Conservation (phyloP, 2,888 invertebrate genomes). For the Meliscaeva auricollis region DNA sequence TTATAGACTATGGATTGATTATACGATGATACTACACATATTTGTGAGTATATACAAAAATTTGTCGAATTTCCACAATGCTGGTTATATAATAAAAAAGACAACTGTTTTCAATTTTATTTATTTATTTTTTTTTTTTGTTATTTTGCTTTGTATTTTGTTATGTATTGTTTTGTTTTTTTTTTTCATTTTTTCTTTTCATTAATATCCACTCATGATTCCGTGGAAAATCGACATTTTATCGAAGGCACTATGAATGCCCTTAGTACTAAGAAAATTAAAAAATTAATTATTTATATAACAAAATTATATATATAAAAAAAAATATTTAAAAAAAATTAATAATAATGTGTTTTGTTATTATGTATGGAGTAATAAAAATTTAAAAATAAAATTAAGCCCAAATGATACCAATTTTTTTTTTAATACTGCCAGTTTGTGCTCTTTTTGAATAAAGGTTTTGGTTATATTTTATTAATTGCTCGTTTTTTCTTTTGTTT, state of each 20-base stretch:
- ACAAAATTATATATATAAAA: background rate
- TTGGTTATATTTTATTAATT: background rate
- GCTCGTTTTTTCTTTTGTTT: background rate
- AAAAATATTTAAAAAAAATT: background rate
- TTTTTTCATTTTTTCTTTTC: background rate
- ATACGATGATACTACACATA: conserved; percentile 42
- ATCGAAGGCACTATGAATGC: conserved; percentile 72
- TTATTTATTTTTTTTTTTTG: background rate
- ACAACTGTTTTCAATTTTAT: background rate
- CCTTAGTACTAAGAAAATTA: conserved; percentile 59
- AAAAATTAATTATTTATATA: conserved; percentile 36
- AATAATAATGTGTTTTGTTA: background rate
- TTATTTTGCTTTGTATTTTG: background rate
- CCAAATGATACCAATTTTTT: background rate
- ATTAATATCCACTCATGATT: conserved; percentile 23
- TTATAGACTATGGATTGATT: conserved; percentile 63
- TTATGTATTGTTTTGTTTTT: background rate
- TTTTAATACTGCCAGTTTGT: background rate
- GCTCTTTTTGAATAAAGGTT: background rate
- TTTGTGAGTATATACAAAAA: conserved; percentile 39
- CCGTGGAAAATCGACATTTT: conserved; percentile 57
- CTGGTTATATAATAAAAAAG: conserved; percentile 3
- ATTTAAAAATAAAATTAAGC: background rate
- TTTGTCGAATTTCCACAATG: conserved; percentile 56
- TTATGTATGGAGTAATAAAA: background rate